These are phyloP conservation scores for Callopanchax toddi DNA, from an alignment of 2,113 vertebrate genomes.

Conservation along the genomic window DNA sequence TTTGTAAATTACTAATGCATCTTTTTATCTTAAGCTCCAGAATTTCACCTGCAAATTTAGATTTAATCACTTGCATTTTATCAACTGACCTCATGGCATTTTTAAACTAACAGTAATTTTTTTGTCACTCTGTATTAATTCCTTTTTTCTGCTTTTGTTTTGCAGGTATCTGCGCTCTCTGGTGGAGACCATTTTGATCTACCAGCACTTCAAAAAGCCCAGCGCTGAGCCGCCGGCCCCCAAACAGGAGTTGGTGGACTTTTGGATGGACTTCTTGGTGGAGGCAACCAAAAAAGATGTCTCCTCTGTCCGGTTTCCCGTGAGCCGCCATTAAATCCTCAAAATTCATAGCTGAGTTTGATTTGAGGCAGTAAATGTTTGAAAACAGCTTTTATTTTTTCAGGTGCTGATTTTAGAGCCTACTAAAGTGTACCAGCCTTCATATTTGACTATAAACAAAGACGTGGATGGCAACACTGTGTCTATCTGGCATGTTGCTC, in stretches of 20 bases:
- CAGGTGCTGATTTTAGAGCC: slow-evolving; percentile 98
- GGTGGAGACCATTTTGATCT: slow-evolving; percentile 95
- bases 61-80: too few species aligned
- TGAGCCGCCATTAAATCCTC: slow-evolving; percentile 69
- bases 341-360: background rate
- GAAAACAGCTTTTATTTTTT: slow-evolving; percentile 4
- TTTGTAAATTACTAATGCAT: too few species aligned
- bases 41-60: too few species aligned
- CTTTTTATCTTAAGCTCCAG: too few species aligned
- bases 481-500: slow-evolving; percentile 96
- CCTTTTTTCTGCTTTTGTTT: background rate
- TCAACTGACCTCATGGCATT: too few species aligned
- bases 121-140: too few species aligned
- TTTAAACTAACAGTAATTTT: too few species aligned
- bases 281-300: slow-evolving; percentile 95
- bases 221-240: slow-evolving; percentile 82
- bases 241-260: slow-evolving; percentile 94
- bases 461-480: slow-evolving; percentile 94
- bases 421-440: slow-evolving; percentile 97
- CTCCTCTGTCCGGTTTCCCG: slow-evolving; percentile 94
- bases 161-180: slow-evolving; percentile 93
- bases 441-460: slow-evolving; percentile 96
- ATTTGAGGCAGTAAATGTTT: background rate
- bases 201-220: slow-evolving; percentile 94
- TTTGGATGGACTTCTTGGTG: slow-evolving; percentile 99